Base-by-base conservation (phyloP, 1,140 invertebrate species). In the Bradynema listronoti region DNA sequence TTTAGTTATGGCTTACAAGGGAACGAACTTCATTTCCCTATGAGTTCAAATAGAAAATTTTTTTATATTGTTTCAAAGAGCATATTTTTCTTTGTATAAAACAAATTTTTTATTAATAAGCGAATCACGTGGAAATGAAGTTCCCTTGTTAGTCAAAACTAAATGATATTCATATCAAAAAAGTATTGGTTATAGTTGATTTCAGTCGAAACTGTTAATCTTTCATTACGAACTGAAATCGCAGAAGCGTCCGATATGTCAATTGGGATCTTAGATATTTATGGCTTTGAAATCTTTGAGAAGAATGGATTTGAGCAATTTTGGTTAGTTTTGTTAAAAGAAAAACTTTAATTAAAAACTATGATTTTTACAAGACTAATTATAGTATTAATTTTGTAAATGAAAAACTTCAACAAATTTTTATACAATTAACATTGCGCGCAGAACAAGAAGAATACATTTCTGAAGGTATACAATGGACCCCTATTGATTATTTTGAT, bases 301-400 rank as follows among this genome's bases (percentile, higher is more conserved):
- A 80, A 81, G 68, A 85, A 85, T 76, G 85, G 87, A 29, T 77
- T 78, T 34, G 77, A 78, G 41, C 75, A 77, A 43, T 77, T 77
- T 62, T 77, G 73, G 72, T 75, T 32, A 14, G 66, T 46, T 60
- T 19, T 50, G 24, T 22, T 29, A 27, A 53, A 32, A 29, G 32
- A 16, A 32, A 14, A 41, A 6, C 43, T 27, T 52, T 41, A 6
- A 24, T 22, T 25, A 14, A 59, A 34, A 24, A 19, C n/a, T 11
- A 59, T 5, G 14, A 25, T 34, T 7, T 16, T 4, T 14, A 54
- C 14, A 29, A 27, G 16, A 11, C 16, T 25, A 86, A 88, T 78
- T 88, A 92, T 77, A 92, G 90, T 81, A 95, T 93, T 58, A 94
- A 95, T 81, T 95, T 90, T 80, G 91, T 91, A 56, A 87, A 88